These are phyloP conservation scores for Oceanodroma tethys DNA, from an alignment of 2,113 vertebrate genomes.

Conservation along the genomic window DNA sequence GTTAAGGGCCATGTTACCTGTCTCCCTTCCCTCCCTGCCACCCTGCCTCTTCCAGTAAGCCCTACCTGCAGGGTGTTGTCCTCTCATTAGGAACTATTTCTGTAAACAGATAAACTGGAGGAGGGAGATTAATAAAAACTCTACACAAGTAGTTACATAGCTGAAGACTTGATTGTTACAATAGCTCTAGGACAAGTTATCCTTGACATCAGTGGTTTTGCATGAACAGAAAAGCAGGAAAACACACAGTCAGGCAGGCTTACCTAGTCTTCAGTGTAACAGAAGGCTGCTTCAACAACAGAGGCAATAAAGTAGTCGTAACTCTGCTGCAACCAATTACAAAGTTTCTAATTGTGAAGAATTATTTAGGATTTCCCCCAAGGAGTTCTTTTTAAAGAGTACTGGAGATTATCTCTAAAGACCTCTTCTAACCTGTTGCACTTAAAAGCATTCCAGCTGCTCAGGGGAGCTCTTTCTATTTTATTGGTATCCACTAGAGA, in stretches of 20 bases:
- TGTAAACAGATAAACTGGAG: not conserved
- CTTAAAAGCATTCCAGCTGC: slow-evolving; percentile 10
- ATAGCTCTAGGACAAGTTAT: not conserved
- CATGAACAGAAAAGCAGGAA: not conserved
- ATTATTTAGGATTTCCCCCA: slow-evolving; percentile 5
- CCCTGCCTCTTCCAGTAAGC: not conserved
- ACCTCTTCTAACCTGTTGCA: not conserved
- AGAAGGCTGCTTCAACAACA: not conserved
- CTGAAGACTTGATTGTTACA: not conserved
- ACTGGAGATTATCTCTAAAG: not conserved
- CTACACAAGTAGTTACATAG: not conserved
- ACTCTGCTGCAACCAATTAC: not conserved
- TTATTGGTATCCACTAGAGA: not conserved
- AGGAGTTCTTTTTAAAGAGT: not conserved
- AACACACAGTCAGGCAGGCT: not conserved
- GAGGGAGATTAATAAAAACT: not conserved
- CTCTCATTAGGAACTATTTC: not conserved
- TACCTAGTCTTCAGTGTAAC: not conserved
- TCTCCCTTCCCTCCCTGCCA: not conserved
- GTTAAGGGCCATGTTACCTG: not conserved
- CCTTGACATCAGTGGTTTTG: not conserved
- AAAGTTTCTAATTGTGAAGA: not conserved
- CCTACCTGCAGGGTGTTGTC: not conserved
- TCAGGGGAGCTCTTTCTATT: not conserved
- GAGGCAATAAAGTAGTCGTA: not conserved